These are phyloP conservation scores for Hirtodrosophila histrioides DNA, from an alignment of 2,888 invertebrate genomes.

Conservation along the genomic window DNA sequence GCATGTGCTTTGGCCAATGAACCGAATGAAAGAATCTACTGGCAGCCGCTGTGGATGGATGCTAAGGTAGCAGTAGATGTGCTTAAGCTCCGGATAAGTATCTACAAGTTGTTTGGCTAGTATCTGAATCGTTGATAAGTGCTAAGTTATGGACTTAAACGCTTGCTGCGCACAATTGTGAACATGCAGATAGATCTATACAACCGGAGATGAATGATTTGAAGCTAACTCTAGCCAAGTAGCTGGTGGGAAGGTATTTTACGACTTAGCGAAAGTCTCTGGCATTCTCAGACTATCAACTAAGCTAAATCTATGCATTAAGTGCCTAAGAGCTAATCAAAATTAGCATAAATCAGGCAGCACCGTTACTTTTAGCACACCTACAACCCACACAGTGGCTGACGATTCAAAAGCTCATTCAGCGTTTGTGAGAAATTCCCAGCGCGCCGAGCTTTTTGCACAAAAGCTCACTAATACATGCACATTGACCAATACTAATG, in stretches of 20 bases:
- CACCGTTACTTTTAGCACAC: conserved; percentile 3
- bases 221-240: conserved; percentile 6
- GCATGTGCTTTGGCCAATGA: conserved; percentile 69
- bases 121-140: conserved; percentile 61
- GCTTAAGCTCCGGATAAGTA: conserved; percentile 61
- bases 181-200: conserved; percentile 31
- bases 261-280: conserved; percentile 41
- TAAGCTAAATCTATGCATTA: conserved; percentile 33
- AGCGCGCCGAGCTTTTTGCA: too few relatives aligned
- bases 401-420: too few relatives aligned
- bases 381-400: too few relatives aligned
- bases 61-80: conserved; percentile 33
- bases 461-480: too few relatives aligned
- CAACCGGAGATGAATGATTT: conserved; percentile 19
- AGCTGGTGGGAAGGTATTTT: conserved; percentile 20
- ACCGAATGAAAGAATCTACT: conserved; percentile 48
- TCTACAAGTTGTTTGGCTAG: conserved; percentile 64
- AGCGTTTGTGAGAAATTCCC: too few relatives aligned
- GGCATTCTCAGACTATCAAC: conserved; percentile 12
- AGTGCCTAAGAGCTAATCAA: conserved; percentile 42
- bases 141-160: conserved; percentile 62
- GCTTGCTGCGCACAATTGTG: conserved; percentile 48
- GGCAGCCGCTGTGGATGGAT: not conserved
- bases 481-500: too few relatives aligned
- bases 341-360: conserved; percentile 41